Conservation (phyloP, 2,113 vertebrate genomes). For the Excalfactoria chinensis region DNA sequence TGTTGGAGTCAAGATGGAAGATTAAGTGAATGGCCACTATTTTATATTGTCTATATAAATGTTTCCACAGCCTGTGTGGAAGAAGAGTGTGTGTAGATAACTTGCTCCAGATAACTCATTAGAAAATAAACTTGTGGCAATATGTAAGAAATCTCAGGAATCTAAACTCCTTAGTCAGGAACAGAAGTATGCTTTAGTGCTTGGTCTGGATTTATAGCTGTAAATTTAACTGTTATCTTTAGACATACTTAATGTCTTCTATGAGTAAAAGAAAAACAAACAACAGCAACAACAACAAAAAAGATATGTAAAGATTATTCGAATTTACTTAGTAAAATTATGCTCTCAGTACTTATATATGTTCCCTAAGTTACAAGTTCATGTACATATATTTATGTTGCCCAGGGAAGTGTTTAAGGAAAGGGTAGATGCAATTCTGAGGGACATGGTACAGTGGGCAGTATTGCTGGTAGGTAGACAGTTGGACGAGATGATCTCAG, state of each 20-base stretch:
- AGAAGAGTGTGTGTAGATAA: neutral
- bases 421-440: too few species aligned
- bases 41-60: neutral
- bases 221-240: neutral
- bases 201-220: neutral
- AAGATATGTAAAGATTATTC: neutral
- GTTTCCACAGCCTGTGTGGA: neutral
- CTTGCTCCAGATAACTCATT: accelerated
- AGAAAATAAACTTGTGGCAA: neutral
- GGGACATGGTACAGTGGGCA: too few species aligned
- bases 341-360: neutral
- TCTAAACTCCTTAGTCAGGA: neutral
- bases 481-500: too few species aligned
- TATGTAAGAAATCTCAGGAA: neutral
- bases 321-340: neutral
- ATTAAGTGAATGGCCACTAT: accelerated
- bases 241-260: neutral
- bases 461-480: too few species aligned
- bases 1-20: neutral
- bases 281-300: too few species aligned
- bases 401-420: too few species aligned
- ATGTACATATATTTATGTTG: neutral
- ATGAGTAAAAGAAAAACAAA: neutral
- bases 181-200: neutral
- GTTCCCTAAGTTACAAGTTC: neutral